Evolutionary conservation across 2,888 invertebrate species (phyloP).

Genomic region (Rhingia campestris): DNA sequence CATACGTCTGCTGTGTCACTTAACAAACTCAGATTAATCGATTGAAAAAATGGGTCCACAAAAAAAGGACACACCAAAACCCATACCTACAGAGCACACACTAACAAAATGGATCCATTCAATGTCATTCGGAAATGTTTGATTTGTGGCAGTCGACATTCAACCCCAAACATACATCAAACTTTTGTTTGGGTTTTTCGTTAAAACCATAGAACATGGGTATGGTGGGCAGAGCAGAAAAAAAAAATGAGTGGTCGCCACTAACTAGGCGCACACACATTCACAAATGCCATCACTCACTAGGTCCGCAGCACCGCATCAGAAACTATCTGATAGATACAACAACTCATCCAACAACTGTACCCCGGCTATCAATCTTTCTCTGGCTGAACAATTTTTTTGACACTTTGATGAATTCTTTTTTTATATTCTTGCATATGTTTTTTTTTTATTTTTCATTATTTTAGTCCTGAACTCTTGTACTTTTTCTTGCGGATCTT

Average conservation of each 20-base stretch:
- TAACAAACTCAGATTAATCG: constrained; percentile 73
- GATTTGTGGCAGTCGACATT: constrained; percentile 74
- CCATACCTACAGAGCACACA: constrained; percentile 18
- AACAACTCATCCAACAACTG: constrained; percentile 71
- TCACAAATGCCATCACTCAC: constrained; percentile 64
- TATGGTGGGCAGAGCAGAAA: constrained; percentile 14
- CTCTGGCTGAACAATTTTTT: constrained; percentile 59
- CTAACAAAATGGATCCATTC: constrained; percentile 64
- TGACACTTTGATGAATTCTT: constrained; percentile 74
- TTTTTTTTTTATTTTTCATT: constrained; percentile 17
- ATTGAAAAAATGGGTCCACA: constrained; percentile 19
- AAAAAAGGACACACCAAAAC: constrained; percentile 23
- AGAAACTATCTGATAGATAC: constrained; percentile 66
- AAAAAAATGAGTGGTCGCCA: constrained; percentile 12
- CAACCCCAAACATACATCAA: constrained; percentile 74
- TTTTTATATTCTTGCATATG: constrained; percentile 23
- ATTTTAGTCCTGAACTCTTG: constrained; percentile 13
- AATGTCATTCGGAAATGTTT: constrained; percentile 73
- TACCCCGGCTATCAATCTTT: constrained; percentile 65
- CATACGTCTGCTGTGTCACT: constrained; percentile 66
- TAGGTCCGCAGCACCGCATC: constrained; percentile 43
- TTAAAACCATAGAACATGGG: constrained; percentile 49
- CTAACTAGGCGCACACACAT: constrained; percentile 43
- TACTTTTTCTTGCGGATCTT: constrained; percentile 7
- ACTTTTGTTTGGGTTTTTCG: constrained; percentile 70